phyloP scores from a whole-genome alignment of 2,888 invertebrate genomes.

The Emesis furor region DNA sequence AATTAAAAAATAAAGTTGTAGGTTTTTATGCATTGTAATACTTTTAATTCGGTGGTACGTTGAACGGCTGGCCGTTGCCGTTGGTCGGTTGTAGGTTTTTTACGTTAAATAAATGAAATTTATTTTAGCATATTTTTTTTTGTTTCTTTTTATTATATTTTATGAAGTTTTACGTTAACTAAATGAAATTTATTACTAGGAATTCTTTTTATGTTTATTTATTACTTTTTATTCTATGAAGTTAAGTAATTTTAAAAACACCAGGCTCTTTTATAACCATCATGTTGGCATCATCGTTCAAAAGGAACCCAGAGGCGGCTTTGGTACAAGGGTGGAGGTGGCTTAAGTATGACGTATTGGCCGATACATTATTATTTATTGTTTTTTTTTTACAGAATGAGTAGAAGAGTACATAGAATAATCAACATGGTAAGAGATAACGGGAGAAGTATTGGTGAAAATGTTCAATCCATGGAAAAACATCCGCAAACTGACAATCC shows the following conservation, averaged over 20 bases:
- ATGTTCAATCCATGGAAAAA: conserved; percentile 14
- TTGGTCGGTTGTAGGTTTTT: neutral
- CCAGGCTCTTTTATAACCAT: conserved; percentile 2
- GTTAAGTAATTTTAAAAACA: neutral
- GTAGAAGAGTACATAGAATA: conserved; percentile 29
- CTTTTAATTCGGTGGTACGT: too few relatives aligned
- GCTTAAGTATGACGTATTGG: neutral
- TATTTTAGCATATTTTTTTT: neutral
- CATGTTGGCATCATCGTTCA: conserved; percentile 10
- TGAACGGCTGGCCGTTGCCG: too few relatives aligned
- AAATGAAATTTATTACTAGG: too few relatives aligned
- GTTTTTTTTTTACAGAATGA: conserved; percentile 30
- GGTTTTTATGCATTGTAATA: too few relatives aligned
- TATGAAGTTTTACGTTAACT: neutral
- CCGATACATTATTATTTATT: conserved; percentile 23
- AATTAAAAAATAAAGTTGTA: too few relatives aligned
- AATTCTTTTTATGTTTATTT: too few relatives aligned
- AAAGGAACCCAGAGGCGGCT: conserved; percentile 13
- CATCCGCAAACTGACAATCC: conserved; percentile 20
- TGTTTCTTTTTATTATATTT: neutral
- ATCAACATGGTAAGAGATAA: conserved; percentile 21
- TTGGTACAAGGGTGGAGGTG: conserved; percentile 8
- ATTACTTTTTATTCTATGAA: too few relatives aligned
- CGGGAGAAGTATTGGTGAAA: conserved; percentile 16
- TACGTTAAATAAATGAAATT: too few relatives aligned